Evolutionary conservation across 2,888 invertebrate genomes (phyloP), one percentile per base, ranked within the genome.

Genomic region (Tachina grossa): DNA sequence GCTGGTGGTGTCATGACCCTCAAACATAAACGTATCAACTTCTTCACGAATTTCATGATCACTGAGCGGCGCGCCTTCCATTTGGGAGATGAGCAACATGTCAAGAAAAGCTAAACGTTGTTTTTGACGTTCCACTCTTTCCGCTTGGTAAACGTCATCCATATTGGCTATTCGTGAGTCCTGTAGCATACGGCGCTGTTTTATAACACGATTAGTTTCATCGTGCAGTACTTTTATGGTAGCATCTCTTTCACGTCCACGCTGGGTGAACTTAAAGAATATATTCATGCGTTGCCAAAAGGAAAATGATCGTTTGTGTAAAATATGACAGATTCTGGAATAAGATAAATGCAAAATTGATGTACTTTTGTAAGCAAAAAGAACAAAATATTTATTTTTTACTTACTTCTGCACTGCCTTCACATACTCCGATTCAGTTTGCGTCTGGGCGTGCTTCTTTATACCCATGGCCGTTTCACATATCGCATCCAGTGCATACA

Each of bases 391-490:
- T 31, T 31, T 31, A 84, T 89, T 92, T 49, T 8, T 0, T 84
- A 93, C 95, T 94, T 93, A 96, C 96, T 93, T 93, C 90, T 95
- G 94, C 19, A 97, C 95, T 9, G 96, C 95, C 87, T 94, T 93
- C 0, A 97, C 96, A 90, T 97, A 97, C 88, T 95, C 94, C 0
- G 96, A 95, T 72, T 95, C 94, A 41, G 93, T 93, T 88, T 95
- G 93, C 71, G 93, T 92, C 90, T 97, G 97, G 0, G 96, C 96
- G 89, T 96, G 94, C 8, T 97, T 93, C 78, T 94, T 94, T 45
- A 95, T 94, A 2, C 97, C 97, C 97, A 98, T 97, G 9, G 97
- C 96, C 14, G 97, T 96, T 93, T 97, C 92, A 68, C 91, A 91
- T 43, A 92, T 92, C 57, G 91, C 89, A 74, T 92, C 92, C 87